A percentile compares a stretch with the other conserved stretches of the same genome.
Conservation (phyloP, 2,888 invertebrate species). For the Tenthredo amoena region DNA sequence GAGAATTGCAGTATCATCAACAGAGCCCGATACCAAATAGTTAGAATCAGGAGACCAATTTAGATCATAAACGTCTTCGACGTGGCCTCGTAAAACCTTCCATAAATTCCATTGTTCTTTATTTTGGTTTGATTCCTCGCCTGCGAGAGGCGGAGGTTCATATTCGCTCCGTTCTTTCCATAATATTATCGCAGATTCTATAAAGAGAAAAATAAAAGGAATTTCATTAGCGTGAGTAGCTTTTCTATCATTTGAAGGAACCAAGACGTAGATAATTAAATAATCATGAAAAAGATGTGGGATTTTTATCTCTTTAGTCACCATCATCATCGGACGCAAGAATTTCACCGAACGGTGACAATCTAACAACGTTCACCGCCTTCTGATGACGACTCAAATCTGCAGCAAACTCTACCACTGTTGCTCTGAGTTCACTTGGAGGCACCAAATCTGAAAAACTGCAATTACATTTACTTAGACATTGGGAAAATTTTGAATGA, state of each 20-base stretch:
- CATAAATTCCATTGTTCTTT: no score
- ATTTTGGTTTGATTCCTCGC: background rate
- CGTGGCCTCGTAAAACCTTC: no score
- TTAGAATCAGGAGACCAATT: conserved; percentile 91
- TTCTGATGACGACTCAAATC: conserved; percentile 95
- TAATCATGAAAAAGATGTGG: background rate
- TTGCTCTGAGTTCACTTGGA: conserved; percentile 83
- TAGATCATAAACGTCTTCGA: conserved; percentile 95
- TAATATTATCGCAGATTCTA: no score
- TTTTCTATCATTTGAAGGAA: background rate
- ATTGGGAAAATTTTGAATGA: background rate
- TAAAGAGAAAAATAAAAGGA: no score
- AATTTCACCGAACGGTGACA: conserved; percentile 92
- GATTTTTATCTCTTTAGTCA: conserved; percentile 66
- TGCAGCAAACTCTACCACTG: conserved; percentile 89
- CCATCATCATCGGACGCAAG: conserved; percentile 97
- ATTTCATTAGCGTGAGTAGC: no score
- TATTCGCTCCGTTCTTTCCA: no score
- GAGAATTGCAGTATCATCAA: no score
- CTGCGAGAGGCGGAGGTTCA: no score
- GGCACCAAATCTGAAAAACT: conserved; percentile 88
- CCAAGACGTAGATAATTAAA: background rate
- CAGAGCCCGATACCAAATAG: no score
- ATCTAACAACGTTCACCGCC: conserved; percentile 96
- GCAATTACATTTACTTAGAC: background rate